A percentile compares a stretch with the other conserved stretches of the same genome.
These are phyloP conservation scores for Orius insidiosus DNA, from an alignment of 1,140 invertebrate genomes.

Conservation along the genomic window DNA sequence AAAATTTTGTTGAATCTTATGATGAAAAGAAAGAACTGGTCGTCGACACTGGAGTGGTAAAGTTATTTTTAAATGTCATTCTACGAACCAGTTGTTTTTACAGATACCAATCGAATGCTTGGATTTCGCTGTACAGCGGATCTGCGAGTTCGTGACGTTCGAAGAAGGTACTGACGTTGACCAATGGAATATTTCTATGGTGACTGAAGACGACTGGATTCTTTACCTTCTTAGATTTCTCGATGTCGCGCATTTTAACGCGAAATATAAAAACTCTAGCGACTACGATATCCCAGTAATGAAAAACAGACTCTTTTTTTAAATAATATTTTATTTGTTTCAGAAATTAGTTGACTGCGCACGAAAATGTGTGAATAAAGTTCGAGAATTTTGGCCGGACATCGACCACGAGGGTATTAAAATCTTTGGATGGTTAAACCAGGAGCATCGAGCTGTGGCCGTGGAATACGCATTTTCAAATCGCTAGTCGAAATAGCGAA, in stretches of 20 bases:
- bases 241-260: slow-evolving; percentile 44
- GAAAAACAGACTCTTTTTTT: no score
- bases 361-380: slow-evolving; percentile 31
- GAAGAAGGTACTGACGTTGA: slow-evolving; percentile 76
- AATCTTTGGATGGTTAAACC: slow-evolving; percentile 95
- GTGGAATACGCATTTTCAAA: slow-evolving; percentile 75
- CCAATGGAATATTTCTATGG: slow-evolving; percentile 38
- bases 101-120: slow-evolving; percentile 44
- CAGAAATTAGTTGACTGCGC: slow-evolving; percentile 26
- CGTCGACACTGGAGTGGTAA: slow-evolving; percentile 34
- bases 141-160: slow-evolving; percentile 54
- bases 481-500: slow-evolving; percentile 66
- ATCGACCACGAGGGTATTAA: slow-evolving; percentile 61
- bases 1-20: slow-evolving; percentile 45
- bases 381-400: slow-evolving; percentile 57
- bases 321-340: slow-evolving; percentile 12
- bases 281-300: slow-evolving; percentile 23
- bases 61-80: no score
- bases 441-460: slow-evolving; percentile 77
- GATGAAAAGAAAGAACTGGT: slow-evolving; percentile 27
- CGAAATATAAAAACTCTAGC: slow-evolving; percentile 28
- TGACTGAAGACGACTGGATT: slow-evolving; percentile 74
- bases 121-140: slow-evolving; percentile 60
- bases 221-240: slow-evolving; percentile 64
- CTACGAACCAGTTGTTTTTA: no score